Evolutionary conservation across 2,113 vertebrate species (phyloP).

Genomic region (Herpetotheres cachinnans): DNA sequence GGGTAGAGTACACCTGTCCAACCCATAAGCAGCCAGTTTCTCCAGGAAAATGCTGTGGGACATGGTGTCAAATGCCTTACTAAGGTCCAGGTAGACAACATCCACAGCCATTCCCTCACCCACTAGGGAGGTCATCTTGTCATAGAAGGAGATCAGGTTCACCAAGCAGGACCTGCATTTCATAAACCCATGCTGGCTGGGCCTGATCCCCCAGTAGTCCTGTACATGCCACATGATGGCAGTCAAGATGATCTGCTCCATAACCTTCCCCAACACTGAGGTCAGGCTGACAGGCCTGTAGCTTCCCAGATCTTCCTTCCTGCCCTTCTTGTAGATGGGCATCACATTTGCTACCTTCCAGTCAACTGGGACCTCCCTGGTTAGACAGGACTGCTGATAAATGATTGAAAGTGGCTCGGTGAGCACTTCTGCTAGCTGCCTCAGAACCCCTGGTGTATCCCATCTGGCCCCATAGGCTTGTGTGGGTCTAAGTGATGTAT

Average conservation of each 20-base stretch:
- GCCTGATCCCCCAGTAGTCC: neutral
- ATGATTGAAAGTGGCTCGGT: no score
- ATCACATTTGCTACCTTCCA: neutral
- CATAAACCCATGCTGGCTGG: neutral
- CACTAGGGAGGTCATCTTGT: neutral
- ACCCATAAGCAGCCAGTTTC: neutral
- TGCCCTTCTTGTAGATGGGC: neutral
- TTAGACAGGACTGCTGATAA: no score
- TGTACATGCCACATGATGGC: neutral
- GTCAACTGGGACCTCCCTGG: no score
- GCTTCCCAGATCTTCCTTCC: neutral
- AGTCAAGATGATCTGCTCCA: neutral
- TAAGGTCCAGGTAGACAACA: neutral
- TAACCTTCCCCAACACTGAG: neutral
- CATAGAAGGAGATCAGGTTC: neutral
- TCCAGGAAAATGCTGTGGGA: neutral
- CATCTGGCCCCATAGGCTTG: neutral
- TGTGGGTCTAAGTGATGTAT: neutral
- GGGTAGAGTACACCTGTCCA: fast-evolving
- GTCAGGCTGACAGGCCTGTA: neutral
- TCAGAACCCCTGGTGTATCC: neutral
- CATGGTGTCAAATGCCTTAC: neutral
- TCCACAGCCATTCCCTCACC: neutral
- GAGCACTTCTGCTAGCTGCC: neutral
- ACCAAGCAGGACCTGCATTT: no score